These are phyloP conservation scores for Eunapius fragilis DNA, from an alignment of 37 sponge, comb jelly and placozoan species.

Conservation along the genomic window DNA sequence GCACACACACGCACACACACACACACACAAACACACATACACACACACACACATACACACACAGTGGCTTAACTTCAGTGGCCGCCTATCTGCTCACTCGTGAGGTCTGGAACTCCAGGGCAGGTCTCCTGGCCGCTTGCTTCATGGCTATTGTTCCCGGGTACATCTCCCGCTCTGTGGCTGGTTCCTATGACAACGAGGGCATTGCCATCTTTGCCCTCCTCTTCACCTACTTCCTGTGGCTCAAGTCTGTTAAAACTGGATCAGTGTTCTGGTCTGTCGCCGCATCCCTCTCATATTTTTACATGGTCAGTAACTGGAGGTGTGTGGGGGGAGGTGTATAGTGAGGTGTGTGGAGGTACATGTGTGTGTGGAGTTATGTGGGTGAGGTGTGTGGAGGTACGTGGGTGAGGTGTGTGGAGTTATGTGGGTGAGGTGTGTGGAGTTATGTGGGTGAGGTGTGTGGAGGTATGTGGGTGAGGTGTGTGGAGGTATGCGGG, in stretches of 20 bases:
- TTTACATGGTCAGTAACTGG: conserved; percentile 92
- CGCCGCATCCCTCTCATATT: conserved; percentile 89
- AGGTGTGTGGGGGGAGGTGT: not conserved
- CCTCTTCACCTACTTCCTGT: conserved; percentile 97
- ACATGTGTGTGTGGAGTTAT: not conserved
- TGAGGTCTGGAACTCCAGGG: conserved; percentile 95
- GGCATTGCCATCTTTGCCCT: conserved; percentile 99
- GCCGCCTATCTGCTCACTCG: conserved; percentile 92
- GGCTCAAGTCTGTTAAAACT: conserved; percentile 96
- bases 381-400: not conserved
- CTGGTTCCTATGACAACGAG: conserved; percentile 99
- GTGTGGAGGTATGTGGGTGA: not conserved
- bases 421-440: not conserved
- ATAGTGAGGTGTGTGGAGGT: not conserved
- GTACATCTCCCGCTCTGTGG: conserved; percentile 99
- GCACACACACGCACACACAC: conserved; percentile 6
- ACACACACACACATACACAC: not conserved
- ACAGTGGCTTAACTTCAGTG: conserved; percentile 94
- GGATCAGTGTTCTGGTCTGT: conserved; percentile 97
- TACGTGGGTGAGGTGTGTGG: not conserved
- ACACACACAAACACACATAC: conserved; percentile 7
- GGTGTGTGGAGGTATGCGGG: not conserved
- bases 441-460: not conserved
- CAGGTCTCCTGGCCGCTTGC: conserved; percentile 97
- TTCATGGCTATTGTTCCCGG: conserved; percentile 95